These are phyloP conservation scores for Ferrisia virgata DNA, from an alignment of 2,888 invertebrate species.

Conservation along the genomic window DNA sequence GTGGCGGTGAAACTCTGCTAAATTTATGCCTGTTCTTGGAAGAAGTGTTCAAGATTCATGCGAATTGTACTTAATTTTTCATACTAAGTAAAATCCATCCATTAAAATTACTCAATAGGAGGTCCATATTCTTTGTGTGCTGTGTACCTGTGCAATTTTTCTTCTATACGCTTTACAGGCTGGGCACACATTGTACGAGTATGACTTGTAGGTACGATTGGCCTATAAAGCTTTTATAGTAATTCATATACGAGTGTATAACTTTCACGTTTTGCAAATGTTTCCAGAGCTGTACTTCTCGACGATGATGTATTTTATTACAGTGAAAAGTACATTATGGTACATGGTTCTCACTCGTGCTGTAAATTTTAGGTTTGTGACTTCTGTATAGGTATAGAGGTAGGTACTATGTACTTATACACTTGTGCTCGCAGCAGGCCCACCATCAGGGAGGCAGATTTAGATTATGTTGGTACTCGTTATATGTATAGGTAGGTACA, in stretches of 20 bases:
- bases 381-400: too few relatives aligned
- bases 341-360: background rate
- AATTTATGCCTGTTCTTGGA: too few relatives aligned
- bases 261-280: background rate
- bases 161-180: background rate
- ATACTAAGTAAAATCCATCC: too few relatives aligned
- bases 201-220: too few relatives aligned
- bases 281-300: background rate
- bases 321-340: too few relatives aligned
- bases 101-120: background rate
- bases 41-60: background rate
- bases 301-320: background rate
- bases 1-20: background rate
- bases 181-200: background rate
- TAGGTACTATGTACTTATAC: background rate
- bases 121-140: background rate
- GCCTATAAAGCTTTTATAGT: too few relatives aligned
- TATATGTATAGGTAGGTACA: too few relatives aligned
- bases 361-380: background rate
- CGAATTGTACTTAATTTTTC: background rate
- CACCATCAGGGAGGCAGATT: background rate
- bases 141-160: background rate
- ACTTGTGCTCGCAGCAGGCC: background rate
- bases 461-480: background rate
- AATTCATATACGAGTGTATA: too few relatives aligned